Base-by-base conservation (phyloP, 2,888 invertebrate species). In the Kuschelorhynchus macadamiae region DNA sequence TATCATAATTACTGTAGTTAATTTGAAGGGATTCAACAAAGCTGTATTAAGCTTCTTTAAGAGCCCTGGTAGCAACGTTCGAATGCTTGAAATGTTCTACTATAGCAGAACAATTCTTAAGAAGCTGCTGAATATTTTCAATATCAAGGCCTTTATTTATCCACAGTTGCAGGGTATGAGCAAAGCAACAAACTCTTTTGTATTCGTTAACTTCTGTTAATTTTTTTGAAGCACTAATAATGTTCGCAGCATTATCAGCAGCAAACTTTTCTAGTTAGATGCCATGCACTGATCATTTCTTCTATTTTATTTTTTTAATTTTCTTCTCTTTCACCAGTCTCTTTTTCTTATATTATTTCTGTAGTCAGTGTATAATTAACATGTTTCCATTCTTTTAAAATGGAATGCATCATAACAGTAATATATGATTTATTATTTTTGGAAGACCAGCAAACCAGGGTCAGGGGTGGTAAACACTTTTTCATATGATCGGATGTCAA, bases 201-300 rank as follows among this genome's bases (percentile, higher is more conserved):
- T 55, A 57, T 25, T 21, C 39, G n/a, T n/a, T n/a, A n/a, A n/a
- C n/a, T 30, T 8, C 25, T 5, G 25, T 25, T 7, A 7, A 41
- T 25, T 17, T 12, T 56, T 47, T 60, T 1, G 64, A 55, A 12
- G 25, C 70, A 18, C 50, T 63, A 16, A 61, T 52, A 36, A 74
- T 74, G 61, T 74, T 74, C 25, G 63, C 44, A n/a, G 73, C 74
- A 57, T 74, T 74, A 53, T 74, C 72, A 53, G 68, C 66, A 17
- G 5, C 3, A 36, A 36, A 4, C 12, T 36, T 36, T 36, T 11
- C 36, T 3, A 12, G 3, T n/a, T 36, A 36, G 2, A 3, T 36
- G 3, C 36, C 36, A 36, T 36, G 3, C 36, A 36, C 36, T 36
- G 36, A 36, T 7, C 3, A 36, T 36, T 9, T 36, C 36, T 36